A percentile compares a stretch with the other conserved stretches of the same genome.
Evolutionary conservation across 2,888 invertebrate species (phyloP).

Genomic region (Corythucha ciliata): DNA sequence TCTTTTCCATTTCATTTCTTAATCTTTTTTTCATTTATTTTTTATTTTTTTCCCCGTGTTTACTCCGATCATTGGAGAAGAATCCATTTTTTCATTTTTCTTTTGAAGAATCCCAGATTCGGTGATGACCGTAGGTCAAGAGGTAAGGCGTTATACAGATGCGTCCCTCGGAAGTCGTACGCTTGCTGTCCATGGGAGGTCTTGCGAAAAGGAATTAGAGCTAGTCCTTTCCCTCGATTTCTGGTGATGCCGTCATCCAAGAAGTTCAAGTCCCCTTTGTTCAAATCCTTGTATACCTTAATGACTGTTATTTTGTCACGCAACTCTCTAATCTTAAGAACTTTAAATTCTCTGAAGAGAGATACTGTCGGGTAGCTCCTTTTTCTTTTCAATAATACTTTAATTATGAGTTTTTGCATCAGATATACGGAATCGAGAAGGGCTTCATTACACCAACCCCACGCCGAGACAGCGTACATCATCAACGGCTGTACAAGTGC

Average conservation of each 20-base stretch:
- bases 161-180: too few relatives aligned
- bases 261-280: background rate
- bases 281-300: background rate
- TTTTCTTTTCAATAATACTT: constrained; percentile 1
- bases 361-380: background rate
- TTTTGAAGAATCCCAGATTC: too few relatives aligned
- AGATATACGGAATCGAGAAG: background rate
- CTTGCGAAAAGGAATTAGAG: background rate
- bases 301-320: background rate
- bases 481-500: constrained; percentile 3
- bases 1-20: too few relatives aligned
- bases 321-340: constrained; percentile 5
- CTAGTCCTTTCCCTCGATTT: background rate
- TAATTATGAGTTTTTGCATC: constrained; percentile 5
- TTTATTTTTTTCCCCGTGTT: too few relatives aligned
- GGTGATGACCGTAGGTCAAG: too few relatives aligned
- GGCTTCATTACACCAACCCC: background rate
- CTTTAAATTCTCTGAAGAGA: background rate
- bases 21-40: too few relatives aligned
- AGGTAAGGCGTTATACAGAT: too few relatives aligned
- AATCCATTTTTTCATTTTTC: too few relatives aligned
- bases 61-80: too few relatives aligned
- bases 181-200: background rate
- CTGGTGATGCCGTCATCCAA: constrained; percentile 1
- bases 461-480: constrained; percentile 5